Conservation (phyloP, 2,797 vertebrate species). For the Dermochelys coriacea region DNA sequence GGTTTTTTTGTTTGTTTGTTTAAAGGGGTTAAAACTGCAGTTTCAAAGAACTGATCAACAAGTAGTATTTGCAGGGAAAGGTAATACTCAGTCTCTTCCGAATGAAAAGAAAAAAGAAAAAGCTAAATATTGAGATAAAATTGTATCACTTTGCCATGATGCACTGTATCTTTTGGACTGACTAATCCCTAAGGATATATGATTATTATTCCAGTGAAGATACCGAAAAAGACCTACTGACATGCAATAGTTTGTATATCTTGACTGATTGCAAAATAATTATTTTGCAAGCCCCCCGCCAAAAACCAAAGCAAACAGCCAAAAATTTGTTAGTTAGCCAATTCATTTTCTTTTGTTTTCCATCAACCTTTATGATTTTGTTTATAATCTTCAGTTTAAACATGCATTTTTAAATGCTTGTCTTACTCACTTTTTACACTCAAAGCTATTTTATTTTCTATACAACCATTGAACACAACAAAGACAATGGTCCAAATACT, state of each 20-base stretch:
- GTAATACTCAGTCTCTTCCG: not conserved
- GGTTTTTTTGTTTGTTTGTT: not conserved
- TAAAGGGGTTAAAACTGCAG: not conserved
- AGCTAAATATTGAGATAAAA: not conserved
- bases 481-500: not conserved
- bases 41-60: not conserved
- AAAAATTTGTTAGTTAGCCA: not conserved
- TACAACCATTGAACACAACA: not conserved
- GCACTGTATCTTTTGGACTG: not conserved
- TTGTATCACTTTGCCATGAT: not conserved
- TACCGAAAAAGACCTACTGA: not conserved
- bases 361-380: not conserved
- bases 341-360: not conserved
- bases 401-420: not conserved
- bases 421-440: not conserved
- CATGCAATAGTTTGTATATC: not conserved
- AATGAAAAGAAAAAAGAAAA: not conserved
- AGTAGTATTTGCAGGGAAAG: not conserved
- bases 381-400: not conserved
- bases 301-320: not conserved
- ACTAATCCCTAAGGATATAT: not conserved
- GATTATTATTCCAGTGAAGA: not conserved
- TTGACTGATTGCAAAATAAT: not conserved
- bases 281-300: not conserved
- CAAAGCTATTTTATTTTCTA: conserved; percentile 28